phyloP scores from a whole-genome alignment of 2,888 invertebrate species.

The Stratiomys singularior region DNA sequence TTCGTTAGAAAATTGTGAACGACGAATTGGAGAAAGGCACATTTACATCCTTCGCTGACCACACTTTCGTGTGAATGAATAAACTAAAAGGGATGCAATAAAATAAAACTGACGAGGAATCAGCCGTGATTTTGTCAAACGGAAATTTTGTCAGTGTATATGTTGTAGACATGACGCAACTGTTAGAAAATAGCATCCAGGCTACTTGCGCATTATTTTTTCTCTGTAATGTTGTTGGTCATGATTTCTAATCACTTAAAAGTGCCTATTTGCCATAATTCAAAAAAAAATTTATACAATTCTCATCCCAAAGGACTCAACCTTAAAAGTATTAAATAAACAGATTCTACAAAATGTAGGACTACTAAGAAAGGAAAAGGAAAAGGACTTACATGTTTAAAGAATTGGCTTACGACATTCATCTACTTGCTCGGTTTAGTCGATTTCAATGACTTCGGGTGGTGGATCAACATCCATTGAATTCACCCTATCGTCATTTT shows the following conservation, averaged over 20 bases:
- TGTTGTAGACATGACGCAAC: too few relatives aligned
- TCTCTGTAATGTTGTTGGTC: neutral
- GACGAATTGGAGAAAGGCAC: too few relatives aligned
- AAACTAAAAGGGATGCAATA: neutral
- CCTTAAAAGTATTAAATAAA: neutral
- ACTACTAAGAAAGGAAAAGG: neutral
- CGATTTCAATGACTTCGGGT: neutral
- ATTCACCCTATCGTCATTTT: neutral
- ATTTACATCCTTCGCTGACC: too few relatives aligned
- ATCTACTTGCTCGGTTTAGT: neutral
- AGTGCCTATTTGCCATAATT: too few relatives aligned
- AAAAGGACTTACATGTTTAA: neutral
- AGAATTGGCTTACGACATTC: neutral
- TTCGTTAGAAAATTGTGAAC: too few relatives aligned
- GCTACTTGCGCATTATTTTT: too few relatives aligned
- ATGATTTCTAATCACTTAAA: too few relatives aligned
- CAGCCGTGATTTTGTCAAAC: too few relatives aligned
- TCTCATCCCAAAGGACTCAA: neutral
- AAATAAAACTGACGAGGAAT: too few relatives aligned
- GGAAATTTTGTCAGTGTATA: too few relatives aligned
- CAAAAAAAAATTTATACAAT: neutral
- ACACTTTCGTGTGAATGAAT: neutral
- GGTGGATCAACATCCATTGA: slow-evolving; percentile 30
- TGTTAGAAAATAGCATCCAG: slow-evolving; percentile 27
- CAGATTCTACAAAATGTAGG: neutral